phyloP scores from a whole-genome alignment of 2,888 invertebrate genomes.

The Athalia cordata region DNA sequence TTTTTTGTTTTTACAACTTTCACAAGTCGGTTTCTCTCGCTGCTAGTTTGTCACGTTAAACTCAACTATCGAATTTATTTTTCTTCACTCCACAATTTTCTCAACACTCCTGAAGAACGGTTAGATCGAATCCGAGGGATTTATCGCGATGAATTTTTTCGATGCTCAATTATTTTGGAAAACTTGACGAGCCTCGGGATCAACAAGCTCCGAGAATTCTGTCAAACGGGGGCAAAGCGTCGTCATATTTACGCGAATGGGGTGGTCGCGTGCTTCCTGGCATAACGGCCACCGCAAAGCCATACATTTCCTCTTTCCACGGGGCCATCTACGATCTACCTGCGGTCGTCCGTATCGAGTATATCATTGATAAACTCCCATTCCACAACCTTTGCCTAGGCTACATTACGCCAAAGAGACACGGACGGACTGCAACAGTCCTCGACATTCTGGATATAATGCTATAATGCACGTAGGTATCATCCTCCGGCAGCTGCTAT shows the following conservation, averaged over 20 bases:
- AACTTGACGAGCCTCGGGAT: neutral
- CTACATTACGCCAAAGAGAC: constrained; percentile 35
- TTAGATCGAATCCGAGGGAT: too few relatives aligned
- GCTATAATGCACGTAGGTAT: neutral
- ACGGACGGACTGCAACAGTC: neutral
- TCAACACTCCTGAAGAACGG: too few relatives aligned
- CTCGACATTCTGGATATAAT: neutral
- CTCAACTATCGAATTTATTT: too few relatives aligned
- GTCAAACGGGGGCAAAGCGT: constrained; percentile 11
- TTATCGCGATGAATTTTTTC: neutral
- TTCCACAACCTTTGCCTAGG: constrained; percentile 48
- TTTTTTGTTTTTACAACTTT: constrained; percentile 2
- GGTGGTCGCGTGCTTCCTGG: constrained; percentile 68
- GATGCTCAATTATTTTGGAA: neutral
- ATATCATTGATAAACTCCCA: constrained; percentile 70
- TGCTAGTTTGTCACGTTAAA: constrained; percentile 29
- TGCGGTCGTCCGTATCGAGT: constrained; percentile 51
- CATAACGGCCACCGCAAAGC: constrained; percentile 64
- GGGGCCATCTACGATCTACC: constrained; percentile 38
- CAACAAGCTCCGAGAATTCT: neutral
- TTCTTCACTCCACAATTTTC: neutral
- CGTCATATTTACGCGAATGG: constrained; percentile 63
- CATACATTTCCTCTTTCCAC: constrained; percentile 54
- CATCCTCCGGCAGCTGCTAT: neutral
- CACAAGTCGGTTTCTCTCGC: neutral